Conservation (phyloP, 92 coral and sea anemone genomes). For the Palythoa grandiflora region DNA sequence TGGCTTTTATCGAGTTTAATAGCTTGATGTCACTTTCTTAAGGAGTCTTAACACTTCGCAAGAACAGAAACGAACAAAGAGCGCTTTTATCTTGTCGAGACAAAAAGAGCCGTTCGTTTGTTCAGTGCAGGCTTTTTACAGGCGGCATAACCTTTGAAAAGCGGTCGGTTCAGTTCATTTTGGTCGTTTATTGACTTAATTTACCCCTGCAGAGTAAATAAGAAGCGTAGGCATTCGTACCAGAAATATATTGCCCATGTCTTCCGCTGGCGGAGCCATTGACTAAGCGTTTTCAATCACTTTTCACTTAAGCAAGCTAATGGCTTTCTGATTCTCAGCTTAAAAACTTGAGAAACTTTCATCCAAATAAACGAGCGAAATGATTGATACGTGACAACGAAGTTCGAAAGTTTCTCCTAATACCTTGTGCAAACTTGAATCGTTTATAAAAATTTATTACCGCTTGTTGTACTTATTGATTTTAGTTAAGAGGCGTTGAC, state of each 20-base stretch:
- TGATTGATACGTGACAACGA: background rate
- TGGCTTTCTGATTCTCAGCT: background rate
- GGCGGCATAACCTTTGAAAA: slow-evolving; percentile 39
- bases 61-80: slow-evolving; percentile 35
- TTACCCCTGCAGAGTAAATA: background rate
- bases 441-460: slow-evolving; percentile 29
- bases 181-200: slow-evolving; percentile 11
- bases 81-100: slow-evolving; percentile 11
- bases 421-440: slow-evolving; percentile 21
- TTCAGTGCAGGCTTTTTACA: background rate
- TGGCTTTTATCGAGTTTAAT: slow-evolving; percentile 2
- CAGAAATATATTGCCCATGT: background rate
- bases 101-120: slow-evolving; percentile 18
- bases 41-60: slow-evolving; percentile 15
- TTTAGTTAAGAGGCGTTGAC: slow-evolving; percentile 32
- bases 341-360: background rate
- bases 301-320: background rate
- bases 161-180: slow-evolving; percentile 13
- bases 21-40: slow-evolving; percentile 16
- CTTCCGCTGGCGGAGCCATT: background rate
- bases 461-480: slow-evolving; percentile 35
- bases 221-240: background rate
- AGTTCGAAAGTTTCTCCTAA: background rate
- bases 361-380: background rate
- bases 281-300: background rate